Evolutionary conservation across 2,797 vertebrate species (phyloP).

Genomic region (Lutra lutra): DNA sequence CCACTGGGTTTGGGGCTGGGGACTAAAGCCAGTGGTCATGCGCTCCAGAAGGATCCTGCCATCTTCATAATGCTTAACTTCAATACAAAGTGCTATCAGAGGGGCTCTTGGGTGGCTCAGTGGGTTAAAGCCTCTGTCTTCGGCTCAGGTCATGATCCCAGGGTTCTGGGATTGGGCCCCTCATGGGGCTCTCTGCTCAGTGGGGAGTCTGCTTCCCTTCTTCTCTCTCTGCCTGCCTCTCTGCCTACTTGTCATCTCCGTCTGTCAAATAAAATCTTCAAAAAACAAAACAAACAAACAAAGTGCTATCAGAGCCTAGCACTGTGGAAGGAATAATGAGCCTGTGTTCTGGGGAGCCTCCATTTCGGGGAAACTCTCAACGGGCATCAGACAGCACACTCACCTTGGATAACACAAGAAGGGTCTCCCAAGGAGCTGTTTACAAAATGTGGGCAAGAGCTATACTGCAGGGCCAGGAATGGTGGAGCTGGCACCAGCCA

Average conservation of each 20-base stretch:
- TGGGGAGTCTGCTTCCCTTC: too few species aligned
- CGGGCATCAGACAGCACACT: fast-evolving
- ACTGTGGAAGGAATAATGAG: not conserved
- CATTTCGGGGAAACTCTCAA: not conserved
- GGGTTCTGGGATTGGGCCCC: too few species aligned
- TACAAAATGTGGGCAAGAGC: not conserved
- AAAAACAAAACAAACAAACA: not conserved
- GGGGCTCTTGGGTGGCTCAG: too few species aligned
- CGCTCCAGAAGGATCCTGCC: conserved; percentile 30
- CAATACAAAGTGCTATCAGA: not conserved
- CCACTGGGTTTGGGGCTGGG: conserved; percentile 50
- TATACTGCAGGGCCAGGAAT: not conserved
- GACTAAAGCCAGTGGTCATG: conserved; percentile 22
- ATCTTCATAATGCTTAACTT: not conserved
- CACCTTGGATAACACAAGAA: too few species aligned
- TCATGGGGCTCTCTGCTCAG: too few species aligned
- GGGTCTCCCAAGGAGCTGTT: not conserved
- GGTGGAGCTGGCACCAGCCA: not conserved
- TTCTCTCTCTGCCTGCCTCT: too few species aligned
- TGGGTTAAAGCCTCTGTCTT: too few species aligned
- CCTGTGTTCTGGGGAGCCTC: not conserved
- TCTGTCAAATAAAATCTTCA: too few species aligned
- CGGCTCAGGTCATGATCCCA: too few species aligned
- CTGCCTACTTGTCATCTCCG: too few species aligned
- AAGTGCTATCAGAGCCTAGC: not conserved